These are phyloP conservation scores for Crocallis elinguaria DNA, from an alignment of 2,888 invertebrate species.

Conservation along the genomic window DNA sequence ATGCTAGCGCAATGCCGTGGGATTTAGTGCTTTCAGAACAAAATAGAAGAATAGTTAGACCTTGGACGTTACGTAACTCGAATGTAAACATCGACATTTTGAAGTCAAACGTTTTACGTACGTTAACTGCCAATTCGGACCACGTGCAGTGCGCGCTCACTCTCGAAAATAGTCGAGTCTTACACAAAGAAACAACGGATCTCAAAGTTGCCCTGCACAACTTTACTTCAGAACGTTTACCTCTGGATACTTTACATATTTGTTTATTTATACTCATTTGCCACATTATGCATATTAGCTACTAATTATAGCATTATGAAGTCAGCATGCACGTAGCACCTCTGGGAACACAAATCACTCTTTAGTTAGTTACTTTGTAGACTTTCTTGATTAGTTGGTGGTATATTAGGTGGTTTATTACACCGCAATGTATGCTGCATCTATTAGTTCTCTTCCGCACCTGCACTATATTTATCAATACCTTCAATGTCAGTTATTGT, in stretches of 20 bases:
- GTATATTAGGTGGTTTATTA: conserved; percentile 47
- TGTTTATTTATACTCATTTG: conserved; percentile 65
- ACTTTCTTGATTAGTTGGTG: conserved; percentile 51
- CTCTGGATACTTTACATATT: conserved; percentile 57
- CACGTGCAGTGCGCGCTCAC: conserved; percentile 30
- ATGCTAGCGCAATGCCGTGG: conserved; percentile 13
- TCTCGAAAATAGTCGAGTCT: conserved; percentile 28
- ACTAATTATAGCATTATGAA: conserved; percentile 72
- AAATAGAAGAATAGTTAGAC: conserved; percentile 29
- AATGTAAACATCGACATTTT: conserved; percentile 34
- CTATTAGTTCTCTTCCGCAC: conserved; percentile 50
- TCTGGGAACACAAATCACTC: conserved; percentile 65
- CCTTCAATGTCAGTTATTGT: conserved; percentile 59
- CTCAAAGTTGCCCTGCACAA: conserved; percentile 42
- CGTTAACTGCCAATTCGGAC: conserved; percentile 26
- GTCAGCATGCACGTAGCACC: conserved; percentile 73
- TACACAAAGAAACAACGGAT: conserved; percentile 34
- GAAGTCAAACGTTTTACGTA: conserved; percentile 31
- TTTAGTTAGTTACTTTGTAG: conserved; percentile 67
- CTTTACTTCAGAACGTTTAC: conserved; percentile 57
- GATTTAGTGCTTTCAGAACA: conserved; percentile 17
- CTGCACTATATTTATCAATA: conserved; percentile 50
- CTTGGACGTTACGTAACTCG: conserved; percentile 34
- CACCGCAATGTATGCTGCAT: conserved; percentile 43
- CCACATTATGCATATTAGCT: conserved; percentile 60